Percentiles rank a stretch among this genome's conserved stretches.
Conservation (phyloP, 1,140 invertebrate species). For the Papilio glaucus region DNA sequence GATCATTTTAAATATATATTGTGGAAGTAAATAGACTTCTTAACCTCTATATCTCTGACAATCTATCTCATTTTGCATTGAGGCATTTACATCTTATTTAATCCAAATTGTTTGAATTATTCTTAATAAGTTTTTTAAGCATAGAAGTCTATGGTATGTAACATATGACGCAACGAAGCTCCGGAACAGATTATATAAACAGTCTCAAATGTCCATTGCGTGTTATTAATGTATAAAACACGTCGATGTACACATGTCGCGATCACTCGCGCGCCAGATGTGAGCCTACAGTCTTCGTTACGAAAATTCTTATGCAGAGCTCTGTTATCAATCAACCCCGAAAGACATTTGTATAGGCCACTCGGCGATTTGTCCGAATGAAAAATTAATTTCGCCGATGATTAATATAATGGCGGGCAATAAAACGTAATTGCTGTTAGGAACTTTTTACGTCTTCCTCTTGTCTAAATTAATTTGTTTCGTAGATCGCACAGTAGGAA, state of each 20-base stretch:
- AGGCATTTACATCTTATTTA: too few species aligned
- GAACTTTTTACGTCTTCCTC: constrained; percentile 82
- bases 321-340: constrained; percentile 65
- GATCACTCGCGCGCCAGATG: constrained; percentile 53
- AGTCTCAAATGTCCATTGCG: constrained; percentile 34
- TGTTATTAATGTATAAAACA: constrained; percentile 19
- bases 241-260: constrained; percentile 44
- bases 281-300: constrained; percentile 46
- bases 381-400: constrained; percentile 83
- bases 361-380: constrained; percentile 80
- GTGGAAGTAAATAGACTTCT: too few species aligned
- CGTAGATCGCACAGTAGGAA: constrained; percentile 31
- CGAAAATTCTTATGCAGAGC: constrained; percentile 48
- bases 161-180: constrained; percentile 15
- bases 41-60: too few species aligned
- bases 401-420: constrained; percentile 80
- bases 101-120: too few species aligned
- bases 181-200: constrained; percentile 19
- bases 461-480: constrained; percentile 80
- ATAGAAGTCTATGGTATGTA: not conserved
- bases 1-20: too few species aligned
- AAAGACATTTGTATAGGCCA: constrained; percentile 75
- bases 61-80: too few species aligned
- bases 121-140: not conserved
- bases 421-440: constrained; percentile 81